Conservation (phyloP, 1,140 invertebrate genomes). For the Limonius californicus region DNA sequence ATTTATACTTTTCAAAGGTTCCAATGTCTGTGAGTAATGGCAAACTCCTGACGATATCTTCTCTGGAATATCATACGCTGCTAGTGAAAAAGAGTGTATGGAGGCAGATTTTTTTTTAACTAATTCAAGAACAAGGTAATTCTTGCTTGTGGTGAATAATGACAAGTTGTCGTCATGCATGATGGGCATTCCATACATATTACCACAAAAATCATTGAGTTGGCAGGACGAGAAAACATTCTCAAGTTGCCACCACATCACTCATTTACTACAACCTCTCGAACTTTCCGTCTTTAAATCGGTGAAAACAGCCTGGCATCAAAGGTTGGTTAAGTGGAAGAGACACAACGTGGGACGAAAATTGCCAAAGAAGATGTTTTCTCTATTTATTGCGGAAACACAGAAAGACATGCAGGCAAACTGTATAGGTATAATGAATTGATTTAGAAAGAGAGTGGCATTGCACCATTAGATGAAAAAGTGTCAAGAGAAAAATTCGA, state of each 20-base stretch:
- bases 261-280: neutral
- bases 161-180: neutral
- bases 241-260: neutral
- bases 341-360: neutral
- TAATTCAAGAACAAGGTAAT: too few relatives aligned
- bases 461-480: too few relatives aligned
- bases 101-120: conserved; percentile 18
- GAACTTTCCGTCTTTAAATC: neutral
- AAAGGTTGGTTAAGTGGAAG: neutral
- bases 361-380: too few relatives aligned
- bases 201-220: too few relatives aligned
- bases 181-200: too few relatives aligned
- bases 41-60: conserved; percentile 35
- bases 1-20: conserved; percentile 40
- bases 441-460: neutral
- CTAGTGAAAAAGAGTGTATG: conserved; percentile 44
- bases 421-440: neutral
- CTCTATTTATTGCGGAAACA: neutral
- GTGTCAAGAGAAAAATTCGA: too few relatives aligned
- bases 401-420: neutral
- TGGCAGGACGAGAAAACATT: neutral
- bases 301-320: neutral
- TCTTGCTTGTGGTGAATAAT: neutral
- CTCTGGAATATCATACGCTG: conserved; percentile 33
- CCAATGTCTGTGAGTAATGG: conserved; percentile 35